phyloP scores from a whole-genome alignment of 2,888 invertebrate species.

The Thera obeliscata region DNA sequence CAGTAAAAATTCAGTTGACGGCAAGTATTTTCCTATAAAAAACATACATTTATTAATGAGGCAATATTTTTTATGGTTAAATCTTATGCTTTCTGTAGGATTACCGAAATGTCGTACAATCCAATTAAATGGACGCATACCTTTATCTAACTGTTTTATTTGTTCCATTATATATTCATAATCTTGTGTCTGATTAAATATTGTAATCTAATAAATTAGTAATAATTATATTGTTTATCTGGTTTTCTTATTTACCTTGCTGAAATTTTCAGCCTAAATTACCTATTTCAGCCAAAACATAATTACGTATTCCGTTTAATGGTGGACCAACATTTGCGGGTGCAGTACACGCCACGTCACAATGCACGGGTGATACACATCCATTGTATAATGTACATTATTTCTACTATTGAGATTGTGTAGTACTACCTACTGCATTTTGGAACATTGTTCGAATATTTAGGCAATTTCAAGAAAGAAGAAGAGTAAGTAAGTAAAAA shows the following conservation, averaged over 20 bases:
- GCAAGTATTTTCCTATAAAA: neutral
- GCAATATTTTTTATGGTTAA: neutral
- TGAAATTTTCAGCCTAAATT: slow-evolving; percentile 8
- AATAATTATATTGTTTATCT: slow-evolving; percentile 27
- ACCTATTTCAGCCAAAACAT: slow-evolving; percentile 3
- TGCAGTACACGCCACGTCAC: neutral
- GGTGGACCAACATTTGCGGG: slow-evolving; percentile 13
- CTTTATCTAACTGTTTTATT: neutral
- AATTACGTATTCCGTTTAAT: slow-evolving; percentile 27
- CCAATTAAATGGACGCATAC: neutral
- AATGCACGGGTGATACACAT: neutral
- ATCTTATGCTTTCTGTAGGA: neutral
- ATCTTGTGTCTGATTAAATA: slow-evolving; percentile 38
- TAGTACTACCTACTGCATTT: no score
- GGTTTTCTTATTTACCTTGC: slow-evolving; percentile 35
- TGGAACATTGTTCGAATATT: no score
- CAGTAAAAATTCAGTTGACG: no score
- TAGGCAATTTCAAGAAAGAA: no score
- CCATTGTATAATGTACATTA: no score
- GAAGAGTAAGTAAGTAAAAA: no score
- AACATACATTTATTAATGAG: neutral
- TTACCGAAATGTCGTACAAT: neutral
- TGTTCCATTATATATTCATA: neutral
- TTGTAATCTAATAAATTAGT: slow-evolving; percentile 33
- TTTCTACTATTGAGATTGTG: no score